Percentiles rank a stretch among this genome's conserved stretches.
phyloP scores from a whole-genome alignment of 37 sponge, comb jelly and placozoan species.

The Cliona cf. orientalis region DNA sequence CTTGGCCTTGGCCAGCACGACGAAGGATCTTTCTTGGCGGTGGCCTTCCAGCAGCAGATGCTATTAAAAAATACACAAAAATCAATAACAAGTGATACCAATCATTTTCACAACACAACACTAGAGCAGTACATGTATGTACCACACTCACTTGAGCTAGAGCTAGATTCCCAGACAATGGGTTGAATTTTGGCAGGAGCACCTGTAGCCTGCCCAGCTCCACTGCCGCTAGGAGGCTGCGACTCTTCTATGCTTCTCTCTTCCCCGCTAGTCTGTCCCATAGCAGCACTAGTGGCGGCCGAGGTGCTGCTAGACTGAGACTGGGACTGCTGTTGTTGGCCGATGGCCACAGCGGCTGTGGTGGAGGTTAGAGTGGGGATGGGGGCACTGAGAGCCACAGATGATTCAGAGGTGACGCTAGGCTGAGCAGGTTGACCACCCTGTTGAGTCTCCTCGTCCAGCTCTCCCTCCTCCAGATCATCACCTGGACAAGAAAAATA shows the following conservation, averaged over 20 bases:
- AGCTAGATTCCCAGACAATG: neutral
- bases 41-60: neutral
- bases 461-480: slow-evolving; percentile 13
- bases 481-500: neutral
- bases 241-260: neutral
- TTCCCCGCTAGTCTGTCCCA: neutral
- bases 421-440: neutral
- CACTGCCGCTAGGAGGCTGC: too few species aligned
- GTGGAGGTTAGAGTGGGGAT: neutral
- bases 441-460: neutral
- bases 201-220: too few species aligned
- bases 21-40: neutral
- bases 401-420: neutral
- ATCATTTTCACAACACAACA: too few species aligned
- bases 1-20: neutral
- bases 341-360: neutral
- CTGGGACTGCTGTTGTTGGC: neutral
- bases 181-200: neutral
- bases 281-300: neutral
- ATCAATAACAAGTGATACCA: too few species aligned
- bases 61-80: too few species aligned
- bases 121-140: too few species aligned
- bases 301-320: neutral
- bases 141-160: too few species aligned
- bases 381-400: neutral